Evolutionary conservation across 1,140 invertebrate genomes (phyloP), one percentile per base, ranked within the genome.

Genomic region (Eulimnadia texana): DNA sequence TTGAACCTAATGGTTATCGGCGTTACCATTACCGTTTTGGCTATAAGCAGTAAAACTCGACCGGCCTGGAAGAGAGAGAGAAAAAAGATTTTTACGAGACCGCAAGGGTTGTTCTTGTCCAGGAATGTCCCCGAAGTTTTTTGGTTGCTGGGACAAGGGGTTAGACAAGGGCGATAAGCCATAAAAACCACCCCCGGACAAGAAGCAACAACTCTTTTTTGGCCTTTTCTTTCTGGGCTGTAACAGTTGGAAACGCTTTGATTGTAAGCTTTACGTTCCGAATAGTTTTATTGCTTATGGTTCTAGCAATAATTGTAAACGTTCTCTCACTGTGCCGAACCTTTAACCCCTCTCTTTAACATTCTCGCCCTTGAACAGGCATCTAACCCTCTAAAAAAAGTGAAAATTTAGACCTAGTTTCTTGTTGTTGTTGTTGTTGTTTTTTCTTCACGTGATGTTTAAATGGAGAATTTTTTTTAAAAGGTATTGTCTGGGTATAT

Each of bases 261-360:
- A 57, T 33, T 27, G 11, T 27, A 20, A 27, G 20, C 24, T 19
- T 19, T 27, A n/a, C 11, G 20, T 19, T 23, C 27, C 33, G 29
- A 27, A 57, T 57, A 2, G 55, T 57, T 57, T 57, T 57, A 57
- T 57, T 27, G 55, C 55, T 57, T 29, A 57, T 57, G 55, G 55
- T 33, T 57, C 55, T 20, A 20, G 28, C 55, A 33, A 57, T 57
- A 33, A 57, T 57, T 27, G 55, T 57, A 29, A 57, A 57, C 28
- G 55, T 27, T n/a, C 55, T 57, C 33, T 57, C 27, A 20, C 20
- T 22, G 23, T 20, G 27, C 20, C 54, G 16, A 56, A 25, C 23
- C 23, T 25, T 25, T 25, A 27, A 27, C 29, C 25, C 22, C 24
- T 25, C 16, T 27, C 29, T 20, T 19, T 19, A 24, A 52, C 20